Conservation (phyloP, 2,113 vertebrate genomes). For the Bujurquina vittata region DNA sequence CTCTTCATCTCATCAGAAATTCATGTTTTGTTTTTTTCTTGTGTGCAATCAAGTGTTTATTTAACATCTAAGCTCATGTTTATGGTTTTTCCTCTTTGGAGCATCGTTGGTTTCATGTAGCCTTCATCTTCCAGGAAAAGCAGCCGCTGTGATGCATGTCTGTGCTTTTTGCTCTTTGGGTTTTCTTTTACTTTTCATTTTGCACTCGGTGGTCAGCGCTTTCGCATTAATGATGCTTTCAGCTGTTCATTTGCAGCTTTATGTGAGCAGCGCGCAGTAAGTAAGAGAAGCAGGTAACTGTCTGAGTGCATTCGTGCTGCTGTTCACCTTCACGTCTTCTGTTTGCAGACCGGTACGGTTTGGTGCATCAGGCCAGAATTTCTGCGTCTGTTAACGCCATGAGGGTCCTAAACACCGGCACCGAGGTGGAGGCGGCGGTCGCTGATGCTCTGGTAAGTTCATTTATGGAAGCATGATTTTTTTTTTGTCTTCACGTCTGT, state of each 20-base stretch:
- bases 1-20: not conserved
- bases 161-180: not conserved
- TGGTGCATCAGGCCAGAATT: constrained; percentile 92
- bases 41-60: not conserved
- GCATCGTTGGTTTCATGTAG: not conserved
- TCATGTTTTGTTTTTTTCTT: not conserved
- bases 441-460: constrained; percentile 95
- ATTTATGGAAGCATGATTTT: not conserved
- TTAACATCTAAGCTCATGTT: not conserved
- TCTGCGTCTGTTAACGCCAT: constrained; percentile 94
- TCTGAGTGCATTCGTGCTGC: not conserved
- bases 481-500: not conserved
- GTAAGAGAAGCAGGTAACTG: constrained; percentile 40
- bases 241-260: not conserved
- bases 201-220: constrained; percentile 8
- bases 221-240: not conserved
- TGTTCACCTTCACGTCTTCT: not conserved
- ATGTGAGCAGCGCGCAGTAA: not conserved
- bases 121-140: not conserved
- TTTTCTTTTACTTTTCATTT: constrained; percentile 21
- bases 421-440: constrained; percentile 96
- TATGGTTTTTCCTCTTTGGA: not conserved
- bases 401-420: constrained; percentile 95
- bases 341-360: constrained; percentile 90
- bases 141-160: not conserved